phyloP scores from a whole-genome alignment of 64 coral and sea anemone genomes.

The Montipora cactus region DNA sequence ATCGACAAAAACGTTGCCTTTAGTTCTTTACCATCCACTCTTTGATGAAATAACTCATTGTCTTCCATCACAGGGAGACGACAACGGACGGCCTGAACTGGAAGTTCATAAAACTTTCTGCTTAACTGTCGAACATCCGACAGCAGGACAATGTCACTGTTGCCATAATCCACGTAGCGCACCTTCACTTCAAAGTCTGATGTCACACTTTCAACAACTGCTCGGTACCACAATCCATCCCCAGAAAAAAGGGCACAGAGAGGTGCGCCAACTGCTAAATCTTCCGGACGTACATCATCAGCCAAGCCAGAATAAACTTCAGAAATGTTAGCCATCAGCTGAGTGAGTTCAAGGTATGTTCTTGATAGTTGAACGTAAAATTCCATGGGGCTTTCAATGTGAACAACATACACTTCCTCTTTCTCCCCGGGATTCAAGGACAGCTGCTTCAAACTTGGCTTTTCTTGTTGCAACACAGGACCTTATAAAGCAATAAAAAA shows the following conservation, averaged over 20 bases:
- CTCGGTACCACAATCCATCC: conserved; percentile 78
- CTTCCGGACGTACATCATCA: conserved; percentile 39
- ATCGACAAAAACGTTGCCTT: conserved; percentile 61
- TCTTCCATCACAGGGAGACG: neutral
- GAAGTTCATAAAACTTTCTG: conserved; percentile 54
- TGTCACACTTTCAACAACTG: conserved; percentile 26
- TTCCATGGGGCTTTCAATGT: conserved; percentile 42
- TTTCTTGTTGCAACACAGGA: neutral
- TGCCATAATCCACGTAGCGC: conserved; percentile 82
- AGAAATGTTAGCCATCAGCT: conserved; percentile 59
- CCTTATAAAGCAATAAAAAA: neutral
- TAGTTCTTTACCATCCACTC: conserved; percentile 27
- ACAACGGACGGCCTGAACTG: conserved; percentile 34
- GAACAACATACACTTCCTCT: conserved; percentile 54
- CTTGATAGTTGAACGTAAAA: conserved; percentile 72
- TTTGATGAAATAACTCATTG: neutral
- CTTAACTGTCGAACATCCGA: conserved; percentile 65
- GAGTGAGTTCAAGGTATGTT: conserved; percentile 41
- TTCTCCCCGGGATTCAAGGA: neutral
- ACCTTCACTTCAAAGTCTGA: conserved; percentile 55
- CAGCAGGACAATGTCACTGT: conserved; percentile 33
- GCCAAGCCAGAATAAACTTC: conserved; percentile 30
- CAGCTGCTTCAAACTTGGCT: neutral
- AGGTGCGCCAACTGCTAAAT: conserved; percentile 8
- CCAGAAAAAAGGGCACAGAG: conserved; percentile 53